These are phyloP conservation scores for Furnarius figulus DNA, from an alignment of 2,113 vertebrate genomes.

Conservation along the genomic window DNA sequence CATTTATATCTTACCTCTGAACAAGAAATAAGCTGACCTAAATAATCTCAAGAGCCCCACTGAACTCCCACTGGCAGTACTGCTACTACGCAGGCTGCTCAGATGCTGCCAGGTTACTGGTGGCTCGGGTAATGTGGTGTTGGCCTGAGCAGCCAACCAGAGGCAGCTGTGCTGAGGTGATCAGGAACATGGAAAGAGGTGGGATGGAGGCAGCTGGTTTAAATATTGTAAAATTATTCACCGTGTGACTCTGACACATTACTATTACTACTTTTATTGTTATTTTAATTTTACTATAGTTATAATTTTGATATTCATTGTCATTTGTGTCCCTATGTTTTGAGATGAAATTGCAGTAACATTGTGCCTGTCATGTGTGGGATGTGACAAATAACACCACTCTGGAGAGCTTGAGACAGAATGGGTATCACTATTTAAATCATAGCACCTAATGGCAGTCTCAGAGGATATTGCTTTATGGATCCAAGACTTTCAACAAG, in stretches of 20 bases:
- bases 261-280: background rate
- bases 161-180: background rate
- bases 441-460: accelerated
- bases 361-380: background rate
- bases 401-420: background rate
- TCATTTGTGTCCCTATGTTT: background rate
- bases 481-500: background rate
- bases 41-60: background rate
- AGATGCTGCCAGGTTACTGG: background rate
- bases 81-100: background rate
- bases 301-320: background rate
- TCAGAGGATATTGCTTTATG: background rate
- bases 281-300: background rate
- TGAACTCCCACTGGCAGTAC: background rate
- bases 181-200: background rate
- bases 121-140: accelerated
- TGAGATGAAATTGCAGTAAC: background rate
- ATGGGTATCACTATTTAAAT: accelerated
- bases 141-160: background rate
- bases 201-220: background rate
- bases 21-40: background rate
- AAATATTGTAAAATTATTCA: background rate
- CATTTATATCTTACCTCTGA: background rate
- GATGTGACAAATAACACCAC: background rate
- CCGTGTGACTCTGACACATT: background rate